Base-by-base conservation (phyloP, 2,888 invertebrate species). In the Caenorhabditis sinica region DNA sequence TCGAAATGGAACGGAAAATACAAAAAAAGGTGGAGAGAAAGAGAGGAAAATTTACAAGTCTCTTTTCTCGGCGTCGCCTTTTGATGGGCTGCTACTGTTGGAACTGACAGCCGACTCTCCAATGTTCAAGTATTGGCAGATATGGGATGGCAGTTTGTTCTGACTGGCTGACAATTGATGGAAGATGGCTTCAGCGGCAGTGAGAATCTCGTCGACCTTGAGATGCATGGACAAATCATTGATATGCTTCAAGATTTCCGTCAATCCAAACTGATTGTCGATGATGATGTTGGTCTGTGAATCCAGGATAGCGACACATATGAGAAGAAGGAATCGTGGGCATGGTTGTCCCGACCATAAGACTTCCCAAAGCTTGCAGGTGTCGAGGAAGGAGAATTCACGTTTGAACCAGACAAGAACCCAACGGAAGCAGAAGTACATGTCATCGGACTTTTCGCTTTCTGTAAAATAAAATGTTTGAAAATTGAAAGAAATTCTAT, bases 391-490 rank as follows among this genome's bases (percentile, higher is more conserved):
- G 28, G 95, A 95, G 93, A 98, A 96, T 94, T 99, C 98, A 87
- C 98, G 94, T 93, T 98, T 99, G 93, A 97, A 98, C 94, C 96
- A 95, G 11, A 98, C 97, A 15, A 99, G 94, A 36, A 98, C 95
- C 98, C 98, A 99, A 13, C 98, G 96, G 94, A 99, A 99, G 93
- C 97, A 97, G 94, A 99, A 99, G 94, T 97, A 98, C 96, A 99
- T 97, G 93, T 98, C 98, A 6, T 96, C 96, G 1, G 96, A 96
- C 89, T 97, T 96, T 93, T 97, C 96, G 83, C 95, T 95, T 76
- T 96, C 95, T 93, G 86, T 15, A 53, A 33, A 40, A n/a, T n/a
- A 56, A 30, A 58, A 6, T 6, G 3, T 15, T 15, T 30, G 17
- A 9, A n/a, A 11, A 9, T 13, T 61, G n/a, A 61, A 0, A 9